These are phyloP conservation scores for Pinctada fucata DNA, from an alignment of 2,888 invertebrate species.

Conservation along the genomic window DNA sequence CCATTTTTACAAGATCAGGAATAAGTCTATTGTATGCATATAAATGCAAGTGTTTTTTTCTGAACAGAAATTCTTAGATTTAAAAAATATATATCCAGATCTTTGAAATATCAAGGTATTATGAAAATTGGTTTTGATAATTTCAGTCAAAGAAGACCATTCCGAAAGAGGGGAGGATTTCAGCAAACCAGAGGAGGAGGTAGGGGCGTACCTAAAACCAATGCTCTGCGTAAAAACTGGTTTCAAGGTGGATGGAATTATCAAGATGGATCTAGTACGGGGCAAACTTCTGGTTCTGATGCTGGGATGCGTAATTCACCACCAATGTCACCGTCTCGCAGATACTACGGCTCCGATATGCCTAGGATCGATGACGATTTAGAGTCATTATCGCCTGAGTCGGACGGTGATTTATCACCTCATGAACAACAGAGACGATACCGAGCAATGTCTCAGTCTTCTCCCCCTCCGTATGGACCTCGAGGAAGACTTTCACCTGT, in stretches of 20 bases:
- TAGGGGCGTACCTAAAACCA: constrained; percentile 20
- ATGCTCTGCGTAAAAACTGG: constrained; percentile 24
- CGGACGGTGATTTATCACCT: constrained; percentile 3
- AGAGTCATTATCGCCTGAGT: constrained; percentile 21
- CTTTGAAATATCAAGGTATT: too few relatives aligned
- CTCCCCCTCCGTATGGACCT: constrained; percentile 8
- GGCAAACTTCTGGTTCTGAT: background rate
- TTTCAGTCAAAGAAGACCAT: background rate
- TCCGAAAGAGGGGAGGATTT: background rate
- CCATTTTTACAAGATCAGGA: too few relatives aligned
- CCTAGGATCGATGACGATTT: constrained; percentile 14
- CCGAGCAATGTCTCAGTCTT: constrained; percentile 17
- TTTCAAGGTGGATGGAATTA: constrained; percentile 27
- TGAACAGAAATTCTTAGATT: too few relatives aligned
- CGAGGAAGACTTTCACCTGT: background rate
- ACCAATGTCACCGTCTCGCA: constrained; percentile 21
- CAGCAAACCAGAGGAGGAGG: background rate
- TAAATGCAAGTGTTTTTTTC: too few relatives aligned
- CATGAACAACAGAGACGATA: background rate
- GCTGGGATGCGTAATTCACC: constrained; percentile 7
- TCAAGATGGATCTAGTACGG: constrained; percentile 16
- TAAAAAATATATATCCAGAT: too few relatives aligned
- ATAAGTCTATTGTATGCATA: too few relatives aligned
- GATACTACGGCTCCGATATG: constrained; percentile 28
- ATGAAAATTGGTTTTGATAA: too few relatives aligned